Evolutionary conservation across 2,797 vertebrate species (phyloP).

Genomic region (Darevskia mixta): DNA sequence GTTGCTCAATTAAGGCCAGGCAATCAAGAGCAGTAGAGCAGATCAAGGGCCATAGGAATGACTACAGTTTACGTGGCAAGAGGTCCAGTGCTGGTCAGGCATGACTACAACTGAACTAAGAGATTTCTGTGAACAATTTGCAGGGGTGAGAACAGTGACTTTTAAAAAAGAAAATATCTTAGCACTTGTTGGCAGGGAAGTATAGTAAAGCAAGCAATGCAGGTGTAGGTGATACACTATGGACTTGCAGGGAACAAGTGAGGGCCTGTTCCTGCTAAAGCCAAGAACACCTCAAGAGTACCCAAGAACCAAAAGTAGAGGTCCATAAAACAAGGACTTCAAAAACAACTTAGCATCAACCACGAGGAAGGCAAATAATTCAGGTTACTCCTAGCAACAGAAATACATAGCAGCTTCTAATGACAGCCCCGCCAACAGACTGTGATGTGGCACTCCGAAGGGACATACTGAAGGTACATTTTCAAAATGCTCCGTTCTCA

Average conservation of each 20-base stretch:
- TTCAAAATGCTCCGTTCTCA: slow-evolving; percentile 28
- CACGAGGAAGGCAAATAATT: slow-evolving; percentile 58
- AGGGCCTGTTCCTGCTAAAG: not conserved
- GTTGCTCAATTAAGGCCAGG: slow-evolving; percentile 63
- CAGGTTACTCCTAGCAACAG: slow-evolving; percentile 62
- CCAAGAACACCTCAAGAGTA: slow-evolving; percentile 4
- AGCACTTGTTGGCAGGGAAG: not conserved
- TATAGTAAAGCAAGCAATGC: not conserved
- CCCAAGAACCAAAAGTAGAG: not conserved
- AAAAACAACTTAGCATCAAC: slow-evolving; percentile 63
- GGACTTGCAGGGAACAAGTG: accelerated
- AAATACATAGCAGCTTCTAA: slow-evolving; percentile 63
- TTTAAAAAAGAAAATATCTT: slow-evolving; percentile 9
- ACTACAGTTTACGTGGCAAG: slow-evolving; percentile 49
- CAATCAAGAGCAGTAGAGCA: slow-evolving; percentile 64
- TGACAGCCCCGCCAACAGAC: slow-evolving; percentile 52
- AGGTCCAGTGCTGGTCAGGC: not conserved
- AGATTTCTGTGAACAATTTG: slow-evolving; percentile 45
- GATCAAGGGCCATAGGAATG: slow-evolving; percentile 32
- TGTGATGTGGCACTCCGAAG: slow-evolving; percentile 61
- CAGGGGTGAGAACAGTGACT: not conserved
- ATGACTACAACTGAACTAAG: slow-evolving; percentile 44
- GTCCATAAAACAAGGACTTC: slow-evolving; percentile 65
- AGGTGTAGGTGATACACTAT: not conserved
- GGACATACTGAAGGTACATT: slow-evolving; percentile 48